Evolutionary conservation across 2,797 vertebrate genomes (phyloP).

Genomic region (Scolopax rusticola): DNA sequence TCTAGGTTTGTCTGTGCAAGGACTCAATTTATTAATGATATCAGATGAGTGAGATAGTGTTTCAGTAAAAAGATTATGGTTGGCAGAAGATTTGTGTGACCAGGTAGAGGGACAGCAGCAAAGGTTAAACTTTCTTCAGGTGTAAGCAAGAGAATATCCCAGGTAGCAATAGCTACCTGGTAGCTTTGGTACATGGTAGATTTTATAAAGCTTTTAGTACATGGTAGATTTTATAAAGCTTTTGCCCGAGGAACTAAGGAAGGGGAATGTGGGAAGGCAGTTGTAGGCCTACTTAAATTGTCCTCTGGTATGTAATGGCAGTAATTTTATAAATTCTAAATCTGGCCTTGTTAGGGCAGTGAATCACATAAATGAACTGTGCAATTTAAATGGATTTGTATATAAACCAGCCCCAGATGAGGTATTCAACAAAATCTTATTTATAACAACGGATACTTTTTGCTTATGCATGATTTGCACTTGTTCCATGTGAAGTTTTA

Average conservation of each 20-base stretch:
- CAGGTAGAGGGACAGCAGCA: not conserved
- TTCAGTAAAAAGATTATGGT: not conserved
- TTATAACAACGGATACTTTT: not conserved
- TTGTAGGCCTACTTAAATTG: not conserved
- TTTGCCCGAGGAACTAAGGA: not conserved
- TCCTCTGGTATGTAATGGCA: not conserved
- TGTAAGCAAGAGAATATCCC: not conserved
- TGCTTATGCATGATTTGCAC: not conserved
- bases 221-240: not conserved
- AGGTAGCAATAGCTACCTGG: not conserved
- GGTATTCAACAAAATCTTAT: not conserved
- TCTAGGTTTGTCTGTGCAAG: not conserved
- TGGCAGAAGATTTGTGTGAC: not conserved
- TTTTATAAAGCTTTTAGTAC: not conserved
- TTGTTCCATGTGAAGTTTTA: not conserved
- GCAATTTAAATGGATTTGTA: not conserved
- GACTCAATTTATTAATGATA: not conserved
- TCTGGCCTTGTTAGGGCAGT: not conserved
- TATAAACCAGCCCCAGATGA: not conserved
- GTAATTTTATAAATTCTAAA: not conserved
- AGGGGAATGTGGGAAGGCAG: not conserved
- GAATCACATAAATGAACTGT: not conserved
- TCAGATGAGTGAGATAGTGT: rapidly evolving
- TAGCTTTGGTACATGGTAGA: not conserved
- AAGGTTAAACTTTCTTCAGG: not conserved